A percentile compares a stretch with the other conserved stretches of the same genome.
Evolutionary conservation across 2,888 invertebrate species (phyloP).

Genomic region (Clistopyga incitator): DNA sequence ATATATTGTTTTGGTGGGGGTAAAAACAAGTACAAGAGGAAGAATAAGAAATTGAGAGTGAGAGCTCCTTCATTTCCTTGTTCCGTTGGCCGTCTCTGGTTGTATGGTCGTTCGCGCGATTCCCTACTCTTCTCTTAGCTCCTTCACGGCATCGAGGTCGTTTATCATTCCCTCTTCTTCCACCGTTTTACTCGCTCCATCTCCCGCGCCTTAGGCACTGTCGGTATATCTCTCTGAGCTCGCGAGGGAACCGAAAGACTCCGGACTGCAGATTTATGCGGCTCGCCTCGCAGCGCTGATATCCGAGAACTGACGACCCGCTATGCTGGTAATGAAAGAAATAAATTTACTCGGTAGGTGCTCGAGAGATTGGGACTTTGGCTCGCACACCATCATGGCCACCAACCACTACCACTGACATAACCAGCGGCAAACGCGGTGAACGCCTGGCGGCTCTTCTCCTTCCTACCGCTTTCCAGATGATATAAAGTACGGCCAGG

Average conservation of each 20-base stretch:
- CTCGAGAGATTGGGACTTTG: constrained; percentile 76
- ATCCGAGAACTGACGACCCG: constrained; percentile 83
- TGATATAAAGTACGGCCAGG: constrained; percentile 61
- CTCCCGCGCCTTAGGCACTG: constrained; percentile 38
- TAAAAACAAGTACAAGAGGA: not conserved
- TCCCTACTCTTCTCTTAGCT: constrained; percentile 45
- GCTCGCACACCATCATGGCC: constrained; percentile 61
- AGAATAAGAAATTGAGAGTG: not conserved
- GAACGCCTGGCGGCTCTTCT: no score
- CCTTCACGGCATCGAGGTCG: constrained; percentile 42
- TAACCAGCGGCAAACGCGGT: constrained; percentile 42
- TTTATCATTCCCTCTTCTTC: constrained; percentile 42
- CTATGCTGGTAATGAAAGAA: constrained; percentile 84
- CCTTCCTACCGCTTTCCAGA: constrained; percentile 48
- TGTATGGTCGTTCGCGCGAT: constrained; percentile 54
- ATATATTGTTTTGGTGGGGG: no score
- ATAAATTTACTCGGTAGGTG: constrained; percentile 81
- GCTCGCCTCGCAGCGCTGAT: constrained; percentile 83
- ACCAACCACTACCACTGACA: constrained; percentile 42
- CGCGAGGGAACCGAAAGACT: constrained; percentile 63
- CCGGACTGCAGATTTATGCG: constrained; percentile 83
- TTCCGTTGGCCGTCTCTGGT: constrained; percentile 44
- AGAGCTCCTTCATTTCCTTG: constrained; percentile 31
- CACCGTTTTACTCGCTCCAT: constrained; percentile 11
- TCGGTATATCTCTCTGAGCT: constrained; percentile 38